These are phyloP conservation scores for Lethenteron reissneri DNA, from an alignment of 2,113 vertebrate species.

Conservation along the genomic window DNA sequence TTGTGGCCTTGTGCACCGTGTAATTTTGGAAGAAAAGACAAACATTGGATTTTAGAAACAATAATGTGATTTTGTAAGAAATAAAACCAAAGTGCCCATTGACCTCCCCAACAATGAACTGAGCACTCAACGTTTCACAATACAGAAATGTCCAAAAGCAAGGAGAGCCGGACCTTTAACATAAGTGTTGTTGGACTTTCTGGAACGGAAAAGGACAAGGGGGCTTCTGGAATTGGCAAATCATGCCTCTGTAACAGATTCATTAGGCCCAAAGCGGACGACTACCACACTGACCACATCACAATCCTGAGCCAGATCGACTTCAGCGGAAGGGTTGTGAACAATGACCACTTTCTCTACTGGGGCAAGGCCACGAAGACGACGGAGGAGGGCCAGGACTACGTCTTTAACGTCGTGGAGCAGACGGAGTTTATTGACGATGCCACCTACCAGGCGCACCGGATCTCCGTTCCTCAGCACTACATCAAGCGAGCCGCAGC, in stretches of 20 bases:
- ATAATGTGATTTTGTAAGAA: too few relatives aligned
- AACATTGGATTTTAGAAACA: too few relatives aligned
- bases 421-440: conserved; percentile 98
- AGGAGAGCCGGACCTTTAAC: conserved; percentile 79
- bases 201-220: conserved; percentile 96
- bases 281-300: conserved; percentile 88
- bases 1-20: too few relatives aligned
- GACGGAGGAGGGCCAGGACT: conserved; percentile 75
- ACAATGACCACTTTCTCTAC: conserved; percentile 98
- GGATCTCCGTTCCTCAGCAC: conserved; percentile 88
- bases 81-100: too few relatives aligned
- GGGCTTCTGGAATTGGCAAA: conserved; percentile 91
- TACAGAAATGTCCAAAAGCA: conserved; percentile 76
- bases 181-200: conserved; percentile 95
- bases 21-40: too few relatives aligned
- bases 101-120: too few relatives aligned
- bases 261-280: conserved; percentile 67
- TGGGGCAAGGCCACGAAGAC: conserved; percentile 77
- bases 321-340: conserved; percentile 94
- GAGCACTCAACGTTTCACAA: too few relatives aligned
- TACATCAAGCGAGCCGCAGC: conserved; percentile 82
- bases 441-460: conserved; percentile 91
- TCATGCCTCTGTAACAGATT: conserved; percentile 97
- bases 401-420: conserved; percentile 80
- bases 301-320: conserved; percentile 99